These are phyloP conservation scores for Himalopsyche anomala DNA, from an alignment of 2,888 invertebrate genomes.

Conservation along the genomic window DNA sequence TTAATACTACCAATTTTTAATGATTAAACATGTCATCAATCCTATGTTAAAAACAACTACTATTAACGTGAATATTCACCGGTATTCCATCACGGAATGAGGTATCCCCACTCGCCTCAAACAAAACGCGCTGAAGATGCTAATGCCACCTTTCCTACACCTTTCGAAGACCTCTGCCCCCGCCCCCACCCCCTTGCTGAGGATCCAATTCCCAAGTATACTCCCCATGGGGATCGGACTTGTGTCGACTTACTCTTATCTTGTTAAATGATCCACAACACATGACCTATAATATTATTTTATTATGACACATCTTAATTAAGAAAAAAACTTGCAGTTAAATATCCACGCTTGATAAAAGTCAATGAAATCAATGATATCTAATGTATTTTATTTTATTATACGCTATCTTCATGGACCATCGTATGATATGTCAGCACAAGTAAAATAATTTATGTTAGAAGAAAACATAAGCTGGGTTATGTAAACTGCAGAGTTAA, in stretches of 20 bases:
- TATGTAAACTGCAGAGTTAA: too few relatives aligned
- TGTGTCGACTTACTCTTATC: slow-evolving; percentile 49
- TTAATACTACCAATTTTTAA: too few relatives aligned
- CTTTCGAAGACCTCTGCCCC: slow-evolving; percentile 17
- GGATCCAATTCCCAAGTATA: slow-evolving; percentile 63
- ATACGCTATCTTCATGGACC: too few relatives aligned
- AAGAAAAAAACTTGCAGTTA: too few relatives aligned
- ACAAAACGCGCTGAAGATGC: slow-evolving; percentile 57
- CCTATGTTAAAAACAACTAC: neutral
- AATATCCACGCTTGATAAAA: too few relatives aligned
- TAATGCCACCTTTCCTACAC: slow-evolving; percentile 56
- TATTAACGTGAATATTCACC: neutral
- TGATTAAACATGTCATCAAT: neutral
- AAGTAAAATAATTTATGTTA: too few relatives aligned
- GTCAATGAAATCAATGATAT: too few relatives aligned
- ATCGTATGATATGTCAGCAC: too few relatives aligned
- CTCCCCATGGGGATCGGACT: slow-evolving; percentile 59
- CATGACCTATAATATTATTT: neutral
- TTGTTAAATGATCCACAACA: neutral
- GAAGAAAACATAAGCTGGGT: too few relatives aligned
- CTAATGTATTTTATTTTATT: too few relatives aligned
- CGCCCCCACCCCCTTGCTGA: slow-evolving; percentile 46
- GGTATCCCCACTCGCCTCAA: slow-evolving; percentile 48
- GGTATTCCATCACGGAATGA: neutral
- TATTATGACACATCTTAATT: too few relatives aligned